These are phyloP conservation scores for Liodrosophila aerea DNA, from an alignment of 2,888 invertebrate species.

Conservation along the genomic window DNA sequence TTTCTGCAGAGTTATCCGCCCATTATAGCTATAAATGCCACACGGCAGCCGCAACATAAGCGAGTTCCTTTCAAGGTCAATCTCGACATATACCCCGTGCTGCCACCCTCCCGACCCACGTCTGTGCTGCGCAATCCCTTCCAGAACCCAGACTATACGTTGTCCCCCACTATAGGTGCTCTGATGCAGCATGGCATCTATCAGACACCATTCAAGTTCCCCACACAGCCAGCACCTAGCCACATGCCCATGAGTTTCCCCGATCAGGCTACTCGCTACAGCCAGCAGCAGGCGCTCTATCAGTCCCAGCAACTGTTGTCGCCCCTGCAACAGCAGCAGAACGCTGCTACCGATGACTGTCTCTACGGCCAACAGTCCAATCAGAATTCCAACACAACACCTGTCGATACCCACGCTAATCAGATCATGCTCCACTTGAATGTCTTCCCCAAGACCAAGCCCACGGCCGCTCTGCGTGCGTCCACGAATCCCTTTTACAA, in stretches of 20 bases:
- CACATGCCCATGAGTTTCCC: constrained; percentile 54
- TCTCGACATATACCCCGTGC: constrained; percentile 86
- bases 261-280: constrained; percentile 60
- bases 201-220: constrained; percentile 68
- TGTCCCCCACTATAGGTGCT: constrained; percentile 50
- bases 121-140: constrained; percentile 72
- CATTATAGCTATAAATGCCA: constrained; percentile 67
- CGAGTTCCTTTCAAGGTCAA: constrained; percentile 86
- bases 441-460: constrained; percentile 84
- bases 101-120: constrained; percentile 76
- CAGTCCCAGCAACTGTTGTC: constrained; percentile 57
- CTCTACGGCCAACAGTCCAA: constrained; percentile 35
- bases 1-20: constrained; percentile 59
- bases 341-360: constrained; percentile 52
- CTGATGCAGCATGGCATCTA: constrained; percentile 59
- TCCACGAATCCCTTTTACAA: constrained; percentile 80
- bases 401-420: constrained; percentile 66
- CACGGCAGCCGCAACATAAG: constrained; percentile 70
- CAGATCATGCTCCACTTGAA: constrained; percentile 87
- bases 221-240: constrained; percentile 46
- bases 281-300: constrained; percentile 60
- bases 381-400: constrained; percentile 10
- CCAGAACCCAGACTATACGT: constrained; percentile 57
- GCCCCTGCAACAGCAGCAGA: constrained; percentile 52
- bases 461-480: constrained; percentile 36